Percentiles rank a stretch among this genome's conserved stretches.
These are phyloP conservation scores for Trichogramma evanescens DNA, from an alignment of 2,888 invertebrate species.

Conservation along the genomic window DNA sequence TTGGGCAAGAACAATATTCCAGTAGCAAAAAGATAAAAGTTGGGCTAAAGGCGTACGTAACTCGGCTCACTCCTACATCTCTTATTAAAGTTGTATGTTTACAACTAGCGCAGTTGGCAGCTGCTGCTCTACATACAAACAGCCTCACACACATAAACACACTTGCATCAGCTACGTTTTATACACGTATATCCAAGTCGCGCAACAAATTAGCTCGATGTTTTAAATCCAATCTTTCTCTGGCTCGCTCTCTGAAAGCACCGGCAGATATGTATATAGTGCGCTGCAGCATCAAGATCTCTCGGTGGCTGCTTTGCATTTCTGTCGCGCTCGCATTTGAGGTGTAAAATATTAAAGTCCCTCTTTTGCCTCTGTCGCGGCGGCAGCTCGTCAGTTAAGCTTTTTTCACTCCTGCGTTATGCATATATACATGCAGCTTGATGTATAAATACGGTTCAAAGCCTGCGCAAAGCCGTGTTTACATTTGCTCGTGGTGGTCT, in stretches of 20 bases:
- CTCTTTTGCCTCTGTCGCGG: slow-evolving; percentile 23
- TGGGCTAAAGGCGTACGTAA: too few relatives aligned
- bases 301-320: slow-evolving; percentile 35
- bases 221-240: slow-evolving; percentile 44
- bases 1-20: too few relatives aligned
- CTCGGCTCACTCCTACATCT: too few relatives aligned
- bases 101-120: too few relatives aligned
- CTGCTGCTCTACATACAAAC: too few relatives aligned
- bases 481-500: neutral
- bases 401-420: slow-evolving; percentile 4
- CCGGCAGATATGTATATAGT: neutral
- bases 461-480: neutral
- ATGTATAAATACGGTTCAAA: too few relatives aligned
- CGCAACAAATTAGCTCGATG: slow-evolving; percentile 45
- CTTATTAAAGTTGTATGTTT: too few relatives aligned
- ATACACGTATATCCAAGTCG: slow-evolving; percentile 14
- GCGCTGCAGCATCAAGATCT: neutral
- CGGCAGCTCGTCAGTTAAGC: slow-evolving; percentile 22
- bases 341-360: slow-evolving; percentile 48
- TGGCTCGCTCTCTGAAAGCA: slow-evolving; percentile 34
- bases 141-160: too few relatives aligned
- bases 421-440: neutral
- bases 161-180: too few relatives aligned
- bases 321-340: slow-evolving; percentile 41
- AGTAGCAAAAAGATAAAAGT: too few relatives aligned